Conservation (phyloP, 2,797 vertebrate genomes). For the Steatocranus sp. region DNA sequence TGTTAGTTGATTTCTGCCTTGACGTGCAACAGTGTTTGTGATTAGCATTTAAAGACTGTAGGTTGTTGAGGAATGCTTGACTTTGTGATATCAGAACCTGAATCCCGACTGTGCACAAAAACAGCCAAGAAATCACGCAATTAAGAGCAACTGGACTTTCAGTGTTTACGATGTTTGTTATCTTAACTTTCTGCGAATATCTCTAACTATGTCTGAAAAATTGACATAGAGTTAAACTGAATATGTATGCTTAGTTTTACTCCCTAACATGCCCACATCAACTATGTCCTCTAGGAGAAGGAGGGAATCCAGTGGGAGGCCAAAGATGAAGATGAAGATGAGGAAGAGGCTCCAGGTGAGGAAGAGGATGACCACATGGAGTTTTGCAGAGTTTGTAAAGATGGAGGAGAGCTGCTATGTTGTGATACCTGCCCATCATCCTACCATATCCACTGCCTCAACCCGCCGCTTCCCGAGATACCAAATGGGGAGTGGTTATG, state of each 20-base stretch:
- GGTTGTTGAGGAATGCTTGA: neutral
- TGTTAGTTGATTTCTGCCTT: neutral
- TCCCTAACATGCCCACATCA: neutral
- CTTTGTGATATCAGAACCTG: neutral
- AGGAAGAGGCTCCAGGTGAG: constrained; percentile 88
- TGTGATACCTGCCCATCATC: constrained; percentile 97
- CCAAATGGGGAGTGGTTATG: constrained; percentile 99
- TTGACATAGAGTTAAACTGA: neutral
- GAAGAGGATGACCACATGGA: constrained; percentile 99
- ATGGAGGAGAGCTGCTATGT: constrained; percentile 94
- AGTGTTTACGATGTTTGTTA: neutral
- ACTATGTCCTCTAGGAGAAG: constrained; percentile 82
- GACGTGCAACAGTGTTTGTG: neutral
- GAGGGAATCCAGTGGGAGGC: constrained; percentile 99
- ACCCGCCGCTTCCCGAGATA: constrained; percentile 95
- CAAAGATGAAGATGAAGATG: constrained; percentile 94
- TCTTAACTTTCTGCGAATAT: neutral
- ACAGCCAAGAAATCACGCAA: neutral
- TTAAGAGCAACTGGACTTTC: neutral
- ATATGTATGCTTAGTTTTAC: neutral
- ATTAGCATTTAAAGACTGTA: neutral
- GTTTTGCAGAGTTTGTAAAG: constrained; percentile 97
- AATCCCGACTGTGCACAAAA: neutral
- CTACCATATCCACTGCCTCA: constrained; percentile 99
- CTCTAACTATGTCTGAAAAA: neutral